These are phyloP conservation scores for Pogonocichla stellata DNA, from an alignment of 2,113 vertebrate genomes.

Conservation along the genomic window DNA sequence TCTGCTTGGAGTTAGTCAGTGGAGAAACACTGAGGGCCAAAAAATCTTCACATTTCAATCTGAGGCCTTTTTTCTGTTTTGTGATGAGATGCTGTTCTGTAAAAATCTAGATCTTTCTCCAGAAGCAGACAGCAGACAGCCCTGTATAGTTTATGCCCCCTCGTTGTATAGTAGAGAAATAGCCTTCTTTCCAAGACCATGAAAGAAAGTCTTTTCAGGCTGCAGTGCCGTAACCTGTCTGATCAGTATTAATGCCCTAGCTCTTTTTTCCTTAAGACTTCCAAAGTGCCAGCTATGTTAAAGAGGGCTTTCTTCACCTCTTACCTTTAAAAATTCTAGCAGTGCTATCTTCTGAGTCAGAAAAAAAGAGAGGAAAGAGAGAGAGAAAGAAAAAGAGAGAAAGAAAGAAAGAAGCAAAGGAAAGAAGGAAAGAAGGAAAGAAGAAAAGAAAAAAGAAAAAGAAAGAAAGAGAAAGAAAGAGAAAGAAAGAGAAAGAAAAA, in stretches of 20 bases:
- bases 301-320: background rate
- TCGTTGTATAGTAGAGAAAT: background rate
- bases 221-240: background rate
- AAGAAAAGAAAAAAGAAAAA: background rate
- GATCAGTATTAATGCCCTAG: background rate
- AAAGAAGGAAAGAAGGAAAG: background rate
- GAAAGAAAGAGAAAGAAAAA: background rate
- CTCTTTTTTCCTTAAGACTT: background rate
- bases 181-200: background rate
- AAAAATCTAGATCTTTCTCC: background rate
- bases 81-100: background rate
- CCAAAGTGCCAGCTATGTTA: background rate
- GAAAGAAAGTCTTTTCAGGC: background rate
- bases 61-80: background rate
- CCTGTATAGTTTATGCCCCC: background rate
- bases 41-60: background rate
- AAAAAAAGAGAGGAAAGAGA: background rate
- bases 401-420: background rate
- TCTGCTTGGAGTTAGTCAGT: background rate
- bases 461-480: too few species aligned
- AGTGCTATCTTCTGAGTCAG: background rate
- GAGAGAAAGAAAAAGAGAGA: too few species aligned
- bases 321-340: background rate
- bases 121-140: background rate
- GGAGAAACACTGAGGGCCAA: background rate